A percentile compares a stretch with the other conserved stretches of the same genome.
Conservation (phyloP, 2,888 invertebrate species). For the Tinea semifulvella region DNA sequence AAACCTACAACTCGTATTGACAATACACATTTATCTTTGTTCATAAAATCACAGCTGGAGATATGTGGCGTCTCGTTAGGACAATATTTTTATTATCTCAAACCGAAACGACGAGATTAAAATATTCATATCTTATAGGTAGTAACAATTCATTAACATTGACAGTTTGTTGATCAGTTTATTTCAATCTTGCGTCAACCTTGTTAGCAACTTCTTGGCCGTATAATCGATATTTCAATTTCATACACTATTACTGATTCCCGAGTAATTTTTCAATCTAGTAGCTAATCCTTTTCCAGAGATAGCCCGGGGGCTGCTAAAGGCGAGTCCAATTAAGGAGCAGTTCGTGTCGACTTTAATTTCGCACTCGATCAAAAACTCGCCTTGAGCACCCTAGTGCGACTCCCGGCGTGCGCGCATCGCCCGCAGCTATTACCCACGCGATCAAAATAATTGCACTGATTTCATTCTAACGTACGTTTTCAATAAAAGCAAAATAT, state of each 20-base stretch:
- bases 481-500: background rate
- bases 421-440: background rate
- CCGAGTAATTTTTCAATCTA: conserved; percentile 9
- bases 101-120: conserved; percentile 52
- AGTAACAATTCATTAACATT: conserved; percentile 43
- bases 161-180: conserved; percentile 19
- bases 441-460: conserved; percentile 7
- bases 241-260: conserved; percentile 6
- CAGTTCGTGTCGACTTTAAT: conserved; percentile 49
- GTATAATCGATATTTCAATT: conserved; percentile 11
- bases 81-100: conserved; percentile 57
- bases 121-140: conserved; percentile 54
- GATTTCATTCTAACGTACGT: background rate
- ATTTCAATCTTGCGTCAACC: background rate
- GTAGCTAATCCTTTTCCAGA: conserved; percentile 8
- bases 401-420: conserved; percentile 10
- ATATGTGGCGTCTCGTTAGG: conserved; percentile 46
- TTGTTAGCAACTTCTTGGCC: conserved; percentile 4
- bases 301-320: conserved; percentile 34
- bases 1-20: conserved; percentile 29
- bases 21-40: conserved; percentile 47
- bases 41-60: conserved; percentile 54
- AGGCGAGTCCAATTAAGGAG: conserved; percentile 43
- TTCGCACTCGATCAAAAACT: conserved; percentile 23
- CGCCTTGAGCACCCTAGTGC: conserved; percentile 13